These are phyloP conservation scores for Ctenodactylus gundi DNA, from an alignment of 2,113 vertebrate species.

Conservation along the genomic window DNA sequence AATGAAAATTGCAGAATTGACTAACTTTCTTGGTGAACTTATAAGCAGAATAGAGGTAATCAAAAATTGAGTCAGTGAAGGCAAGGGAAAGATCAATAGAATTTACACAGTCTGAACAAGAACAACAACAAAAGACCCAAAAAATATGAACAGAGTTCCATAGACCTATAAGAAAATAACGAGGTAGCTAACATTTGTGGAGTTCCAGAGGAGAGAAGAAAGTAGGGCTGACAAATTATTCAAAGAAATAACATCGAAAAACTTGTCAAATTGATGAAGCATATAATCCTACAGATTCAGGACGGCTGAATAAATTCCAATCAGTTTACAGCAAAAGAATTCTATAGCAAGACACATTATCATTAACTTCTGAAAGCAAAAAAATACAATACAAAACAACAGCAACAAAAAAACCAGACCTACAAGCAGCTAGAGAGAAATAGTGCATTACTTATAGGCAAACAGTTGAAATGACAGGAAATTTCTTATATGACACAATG, in stretches of 20 bases:
- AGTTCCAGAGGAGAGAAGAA: neutral
- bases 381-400: too few species aligned
- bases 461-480: neutral
- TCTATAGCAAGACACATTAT: neutral
- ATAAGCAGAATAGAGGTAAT: neutral
- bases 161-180: neutral
- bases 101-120: neutral
- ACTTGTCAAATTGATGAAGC: slow-evolving; percentile 23
- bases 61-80: neutral
- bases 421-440: slow-evolving; percentile 36
- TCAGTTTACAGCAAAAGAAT: neutral
- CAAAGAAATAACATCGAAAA: slow-evolving; percentile 1
- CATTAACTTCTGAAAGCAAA: slow-evolving; percentile 34
- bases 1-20: neutral
- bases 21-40: neutral
- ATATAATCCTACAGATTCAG: neutral
- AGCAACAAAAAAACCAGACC: neutral
- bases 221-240: neutral
- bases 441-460: neutral
- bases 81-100: neutral
- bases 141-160: neutral
- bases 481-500: slow-evolving; percentile 12
- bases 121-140: neutral
- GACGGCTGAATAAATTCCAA: slow-evolving; percentile 4
- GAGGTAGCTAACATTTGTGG: neutral